Conservation (phyloP, 2,797 vertebrate species). For the Champsocephalus gunnari region DNA sequence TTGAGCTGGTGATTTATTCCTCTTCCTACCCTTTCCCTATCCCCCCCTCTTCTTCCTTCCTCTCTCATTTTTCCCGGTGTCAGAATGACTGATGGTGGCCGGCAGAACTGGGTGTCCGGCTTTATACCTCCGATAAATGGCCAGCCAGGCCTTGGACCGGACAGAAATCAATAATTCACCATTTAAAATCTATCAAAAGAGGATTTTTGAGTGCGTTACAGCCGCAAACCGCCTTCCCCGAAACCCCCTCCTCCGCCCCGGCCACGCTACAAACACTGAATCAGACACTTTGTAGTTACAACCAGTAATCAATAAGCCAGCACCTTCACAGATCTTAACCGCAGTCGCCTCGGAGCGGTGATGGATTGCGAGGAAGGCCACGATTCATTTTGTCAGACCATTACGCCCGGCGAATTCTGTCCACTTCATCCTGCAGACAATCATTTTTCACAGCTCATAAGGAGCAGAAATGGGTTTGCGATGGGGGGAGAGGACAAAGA, state of each 20-base stretch:
- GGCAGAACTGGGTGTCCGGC: conserved; percentile 69
- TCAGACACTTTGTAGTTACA: conserved; percentile 82
- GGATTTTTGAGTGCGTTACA: conserved; percentile 59
- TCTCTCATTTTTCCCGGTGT: conserved; percentile 71
- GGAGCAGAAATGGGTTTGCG: conserved; percentile 70
- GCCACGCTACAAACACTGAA: conserved; percentile 72
- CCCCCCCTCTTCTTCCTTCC: conserved; percentile 45
- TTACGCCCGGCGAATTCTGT: conserved; percentile 78
- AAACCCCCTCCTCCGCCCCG: conserved; percentile 3
- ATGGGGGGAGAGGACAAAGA: conserved; percentile 30
- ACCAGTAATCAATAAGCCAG: conserved; percentile 82
- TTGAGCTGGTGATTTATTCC: conserved; percentile 64
- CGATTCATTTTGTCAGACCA: conserved; percentile 84
- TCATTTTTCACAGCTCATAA: conserved; percentile 84
- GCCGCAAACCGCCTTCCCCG: conserved; percentile 34
- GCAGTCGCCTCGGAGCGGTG: conserved; percentile 76
- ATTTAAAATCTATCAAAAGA: conserved; percentile 95
- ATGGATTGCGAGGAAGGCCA: conserved; percentile 81
- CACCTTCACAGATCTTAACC: conserved; percentile 81
- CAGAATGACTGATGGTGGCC: conserved; percentile 91
- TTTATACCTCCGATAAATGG: conserved; percentile 76
- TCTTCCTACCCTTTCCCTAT: conserved; percentile 28
- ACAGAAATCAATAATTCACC: conserved; percentile 98
- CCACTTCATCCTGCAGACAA: conserved; percentile 80
- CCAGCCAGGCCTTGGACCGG: conserved; percentile 74